A percentile compares a stretch with the other conserved stretches of the same genome.
phyloP scores from a whole-genome alignment of 2,888 invertebrate genomes.

The Drosophila aldrichi region DNA sequence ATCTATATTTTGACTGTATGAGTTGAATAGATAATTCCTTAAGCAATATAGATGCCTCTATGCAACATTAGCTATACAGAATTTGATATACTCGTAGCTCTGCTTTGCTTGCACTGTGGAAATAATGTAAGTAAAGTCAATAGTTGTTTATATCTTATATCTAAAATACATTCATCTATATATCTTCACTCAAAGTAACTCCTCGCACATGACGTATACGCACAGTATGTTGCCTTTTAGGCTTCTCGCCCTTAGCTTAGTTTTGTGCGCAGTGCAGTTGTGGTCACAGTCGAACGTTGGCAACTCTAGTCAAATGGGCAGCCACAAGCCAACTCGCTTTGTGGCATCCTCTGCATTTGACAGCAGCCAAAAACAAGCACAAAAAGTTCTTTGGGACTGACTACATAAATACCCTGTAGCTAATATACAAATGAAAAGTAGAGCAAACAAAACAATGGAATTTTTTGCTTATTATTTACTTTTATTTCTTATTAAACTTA shows the following conservation, averaged over 20 bases:
- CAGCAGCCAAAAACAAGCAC: conserved; percentile 8
- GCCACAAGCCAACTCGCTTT: conserved; percentile 42
- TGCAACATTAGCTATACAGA: too few relatives aligned
- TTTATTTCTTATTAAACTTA: neutral
- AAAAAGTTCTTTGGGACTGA: neutral
- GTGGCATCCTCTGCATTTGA: conserved; percentile 52
- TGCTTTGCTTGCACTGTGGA: too few relatives aligned
- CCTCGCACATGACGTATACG: conserved; percentile 48
- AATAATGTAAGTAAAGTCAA: too few relatives aligned
- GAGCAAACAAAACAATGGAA: neutral
- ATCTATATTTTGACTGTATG: too few relatives aligned
- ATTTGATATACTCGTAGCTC: too few relatives aligned
- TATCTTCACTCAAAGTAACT: neutral
- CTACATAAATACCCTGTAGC: conserved; percentile 19
- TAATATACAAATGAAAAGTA: neutral
- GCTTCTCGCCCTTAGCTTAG: conserved; percentile 21
- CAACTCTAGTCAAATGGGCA: conserved; percentile 28
- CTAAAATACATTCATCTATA: neutral
- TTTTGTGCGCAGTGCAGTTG: conserved; percentile 52
- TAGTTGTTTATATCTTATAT: too few relatives aligned
- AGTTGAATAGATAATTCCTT: too few relatives aligned
- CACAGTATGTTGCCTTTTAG: conserved; percentile 35
- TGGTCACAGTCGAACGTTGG: neutral
- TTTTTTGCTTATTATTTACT: neutral
- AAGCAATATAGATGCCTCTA: too few relatives aligned